Evolutionary conservation across 1,140 invertebrate genomes (phyloP).

Genomic region (Dreissena polymorpha): DNA sequence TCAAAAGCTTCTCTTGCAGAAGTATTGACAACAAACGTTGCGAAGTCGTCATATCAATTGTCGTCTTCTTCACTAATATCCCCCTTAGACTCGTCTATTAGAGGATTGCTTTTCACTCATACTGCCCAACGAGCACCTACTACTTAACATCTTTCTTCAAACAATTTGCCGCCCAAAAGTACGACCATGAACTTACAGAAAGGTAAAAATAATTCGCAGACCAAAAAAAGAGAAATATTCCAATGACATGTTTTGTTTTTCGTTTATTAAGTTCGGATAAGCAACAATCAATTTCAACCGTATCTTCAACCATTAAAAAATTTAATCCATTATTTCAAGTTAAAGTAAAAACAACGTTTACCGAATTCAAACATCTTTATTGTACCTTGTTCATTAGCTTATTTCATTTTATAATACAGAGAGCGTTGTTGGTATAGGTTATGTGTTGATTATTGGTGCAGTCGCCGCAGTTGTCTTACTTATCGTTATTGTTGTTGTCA

Average conservation of each 20-base stretch:
- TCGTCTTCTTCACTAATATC: too few relatives aligned
- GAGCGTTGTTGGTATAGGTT: not conserved
- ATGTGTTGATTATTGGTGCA: constrained; percentile 2
- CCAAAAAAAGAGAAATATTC: not conserved
- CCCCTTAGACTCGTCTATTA: too few relatives aligned
- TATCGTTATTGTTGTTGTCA: not conserved
- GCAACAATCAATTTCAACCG: too few relatives aligned
- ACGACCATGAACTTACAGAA: not conserved
- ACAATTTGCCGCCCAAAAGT: not conserved
- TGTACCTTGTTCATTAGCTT: not conserved
- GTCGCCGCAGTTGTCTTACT: constrained; percentile 12
- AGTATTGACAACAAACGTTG: too few relatives aligned
- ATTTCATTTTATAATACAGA: not conserved
- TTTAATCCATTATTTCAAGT: not conserved
- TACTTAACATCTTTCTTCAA: not conserved
- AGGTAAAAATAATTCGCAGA: not conserved
- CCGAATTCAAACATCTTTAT: not conserved
- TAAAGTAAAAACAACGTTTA: not conserved
- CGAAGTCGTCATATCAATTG: too few relatives aligned
- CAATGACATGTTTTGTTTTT: not conserved
- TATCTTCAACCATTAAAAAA: not conserved
- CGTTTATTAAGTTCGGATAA: too few relatives aligned
- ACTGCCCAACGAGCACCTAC: too few relatives aligned
- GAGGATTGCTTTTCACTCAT: too few relatives aligned
- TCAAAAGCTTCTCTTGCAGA: too few relatives aligned